Evolutionary conservation across 2,113 vertebrate species (phyloP).

Genomic region (Cnemophilus loriae): DNA sequence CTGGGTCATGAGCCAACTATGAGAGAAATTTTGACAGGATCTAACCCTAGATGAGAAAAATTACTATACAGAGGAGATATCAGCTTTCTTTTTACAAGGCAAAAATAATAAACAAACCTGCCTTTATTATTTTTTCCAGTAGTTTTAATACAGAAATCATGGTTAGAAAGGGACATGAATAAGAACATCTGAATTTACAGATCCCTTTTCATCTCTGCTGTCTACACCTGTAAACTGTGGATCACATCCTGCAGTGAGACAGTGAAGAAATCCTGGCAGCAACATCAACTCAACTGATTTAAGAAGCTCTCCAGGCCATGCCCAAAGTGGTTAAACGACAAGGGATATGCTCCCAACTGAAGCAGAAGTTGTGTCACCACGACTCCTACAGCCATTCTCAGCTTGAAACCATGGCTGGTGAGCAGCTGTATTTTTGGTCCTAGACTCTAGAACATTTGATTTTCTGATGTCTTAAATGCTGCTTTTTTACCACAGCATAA

Average conservation of each 20-base stretch:
- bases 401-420: not conserved
- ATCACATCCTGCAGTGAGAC: not conserved
- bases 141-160: not conserved
- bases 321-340: not conserved
- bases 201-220: not conserved
- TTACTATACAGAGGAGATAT: not conserved
- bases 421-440: not conserved
- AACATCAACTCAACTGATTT: not conserved
- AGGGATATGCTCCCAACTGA: not conserved
- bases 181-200: not conserved
- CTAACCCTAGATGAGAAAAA: not conserved
- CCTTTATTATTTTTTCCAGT: not conserved
- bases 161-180: not conserved
- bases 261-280: not conserved
- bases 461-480: not conserved
- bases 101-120: not conserved
- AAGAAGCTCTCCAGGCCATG: not conserved
- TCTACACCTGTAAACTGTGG: not conserved
- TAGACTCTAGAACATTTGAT: not conserved
- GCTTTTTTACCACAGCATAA: not conserved
- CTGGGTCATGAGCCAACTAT: not conserved
- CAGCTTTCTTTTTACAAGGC: not conserved
- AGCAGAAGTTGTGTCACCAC: not conserved
- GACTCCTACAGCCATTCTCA: not conserved
- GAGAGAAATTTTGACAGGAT: not conserved